Base-by-base conservation (phyloP, 2,888 invertebrate genomes). In the Erpobdella octoculata region DNA sequence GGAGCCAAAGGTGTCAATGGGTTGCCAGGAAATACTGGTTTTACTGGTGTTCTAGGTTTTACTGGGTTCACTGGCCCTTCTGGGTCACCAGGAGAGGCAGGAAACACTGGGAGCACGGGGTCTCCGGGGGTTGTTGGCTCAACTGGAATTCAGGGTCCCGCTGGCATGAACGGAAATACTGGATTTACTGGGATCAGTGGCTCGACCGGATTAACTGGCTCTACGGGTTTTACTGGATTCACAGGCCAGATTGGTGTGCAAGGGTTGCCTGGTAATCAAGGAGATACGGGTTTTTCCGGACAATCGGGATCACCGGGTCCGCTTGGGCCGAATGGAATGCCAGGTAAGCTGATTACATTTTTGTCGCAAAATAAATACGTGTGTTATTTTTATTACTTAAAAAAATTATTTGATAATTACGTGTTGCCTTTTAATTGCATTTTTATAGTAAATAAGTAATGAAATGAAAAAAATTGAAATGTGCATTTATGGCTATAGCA, bases 151-250 rank as follows among this genome's bases (percentile, higher is more conserved):
- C 4, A 48, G 15, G 72, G 72, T 41, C 21, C 64, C 25, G 15
- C 46, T 0, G 72, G 72, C 28, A 1, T 25, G 35, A 37, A 12
- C 15, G 72, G 72, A 61, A 37, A 31, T 25, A 31, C 67, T 21
- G 72, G 72, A 46, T 21, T 33, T n/a, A 28, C 25, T 25, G 73
- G 73, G 12, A n/a, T n/a, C 15, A 21, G 41, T 12, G 75, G 75
- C 31, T 25, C 12, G 3, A 46, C 46, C 41, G 71, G 71, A 67
- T 15, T 25, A 15, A 31, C 37, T 36, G 65, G 58, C 33, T 12
- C 37, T 37, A 69, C 58, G 38, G 75, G 75, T 73, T 80, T 70
- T 18, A 78, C 79, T 25, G 80, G 81, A 70, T 74, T 65, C 35
- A 53, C 69, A 18, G 75, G 75, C 53, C 37, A 28, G 8, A 58